phyloP scores from a whole-genome alignment of 2,113 vertebrate genomes.

The Osmerus mordax region DNA sequence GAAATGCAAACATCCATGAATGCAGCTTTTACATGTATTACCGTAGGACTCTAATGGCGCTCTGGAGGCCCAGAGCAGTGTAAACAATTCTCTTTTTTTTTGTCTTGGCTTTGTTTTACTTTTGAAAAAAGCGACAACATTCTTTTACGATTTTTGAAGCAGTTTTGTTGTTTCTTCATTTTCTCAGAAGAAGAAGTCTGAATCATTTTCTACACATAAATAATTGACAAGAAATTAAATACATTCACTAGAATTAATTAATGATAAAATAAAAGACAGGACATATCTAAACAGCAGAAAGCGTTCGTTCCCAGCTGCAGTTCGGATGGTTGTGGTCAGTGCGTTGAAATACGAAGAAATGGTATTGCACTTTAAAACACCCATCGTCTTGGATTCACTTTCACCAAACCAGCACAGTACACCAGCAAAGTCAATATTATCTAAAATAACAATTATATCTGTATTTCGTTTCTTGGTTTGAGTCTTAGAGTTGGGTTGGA shows the following conservation, averaged over 20 bases:
- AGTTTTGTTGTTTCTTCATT: slow-evolving; percentile 80
- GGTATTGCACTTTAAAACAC: slow-evolving; percentile 90
- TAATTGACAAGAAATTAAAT: slow-evolving; percentile 94
- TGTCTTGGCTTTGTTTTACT: slow-evolving; percentile 85
- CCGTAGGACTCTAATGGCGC: slow-evolving; percentile 74
- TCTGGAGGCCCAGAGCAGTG: slow-evolving; percentile 80
- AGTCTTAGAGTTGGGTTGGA: slow-evolving; percentile 56
- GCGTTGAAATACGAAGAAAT: slow-evolving; percentile 80
- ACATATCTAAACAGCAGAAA: slow-evolving; percentile 82
- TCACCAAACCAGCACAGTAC: slow-evolving; percentile 78
- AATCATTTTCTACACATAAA: slow-evolving; percentile 85
- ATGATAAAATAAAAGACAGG: slow-evolving; percentile 80
- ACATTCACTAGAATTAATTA: slow-evolving; percentile 89
- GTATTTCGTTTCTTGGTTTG: slow-evolving; percentile 73
- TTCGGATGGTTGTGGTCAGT: slow-evolving; percentile 84
- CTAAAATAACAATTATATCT: slow-evolving; percentile 40
- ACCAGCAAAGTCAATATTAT: slow-evolving; percentile 60
- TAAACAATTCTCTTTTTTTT: slow-evolving; percentile 79
- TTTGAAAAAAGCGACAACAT: slow-evolving; percentile 76
- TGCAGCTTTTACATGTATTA: slow-evolving; percentile 81
- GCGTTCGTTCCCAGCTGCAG: slow-evolving; percentile 76
- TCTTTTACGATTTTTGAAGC: slow-evolving; percentile 83
- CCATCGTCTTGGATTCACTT: slow-evolving; percentile 70
- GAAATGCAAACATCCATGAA: slow-evolving; percentile 84
- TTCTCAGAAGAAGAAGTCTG: slow-evolving; percentile 86